A percentile compares a stretch with the other conserved stretches of the same genome.
phyloP scores from a whole-genome alignment of 1,140 invertebrate species.

The Zeugodacus cucurbitae region DNA sequence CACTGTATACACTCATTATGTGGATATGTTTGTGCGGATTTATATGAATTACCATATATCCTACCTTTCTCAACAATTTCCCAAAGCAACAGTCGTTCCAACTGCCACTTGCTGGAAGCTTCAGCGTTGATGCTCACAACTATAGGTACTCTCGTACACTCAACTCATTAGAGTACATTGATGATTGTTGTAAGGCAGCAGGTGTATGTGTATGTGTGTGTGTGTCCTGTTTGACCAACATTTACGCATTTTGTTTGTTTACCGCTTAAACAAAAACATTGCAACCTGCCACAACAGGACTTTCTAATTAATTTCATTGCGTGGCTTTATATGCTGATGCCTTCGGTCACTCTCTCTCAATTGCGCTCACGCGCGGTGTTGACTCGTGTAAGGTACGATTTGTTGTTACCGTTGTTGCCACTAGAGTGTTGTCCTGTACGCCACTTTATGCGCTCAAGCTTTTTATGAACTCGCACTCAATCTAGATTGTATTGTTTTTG shows the following conservation, averaged over 20 bases:
- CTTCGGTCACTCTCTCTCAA: neutral
- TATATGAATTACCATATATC: neutral
- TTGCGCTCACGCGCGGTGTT: neutral
- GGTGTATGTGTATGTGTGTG: neutral
- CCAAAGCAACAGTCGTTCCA: neutral
- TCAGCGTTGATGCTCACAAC: neutral
- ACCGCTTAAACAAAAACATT: neutral
- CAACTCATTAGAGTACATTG: neutral
- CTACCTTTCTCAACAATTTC: slow-evolving; percentile 12
- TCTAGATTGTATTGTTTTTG: neutral
- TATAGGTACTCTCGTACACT: neutral
- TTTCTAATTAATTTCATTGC: slow-evolving; percentile 2
- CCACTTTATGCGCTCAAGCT: neutral
- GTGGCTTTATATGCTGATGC: neutral
- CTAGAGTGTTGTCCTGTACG: neutral
- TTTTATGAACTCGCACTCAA: neutral
- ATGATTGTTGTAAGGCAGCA: neutral
- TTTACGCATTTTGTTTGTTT: neutral
- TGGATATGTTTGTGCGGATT: neutral
- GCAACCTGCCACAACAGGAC: neutral
- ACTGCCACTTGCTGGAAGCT: neutral
- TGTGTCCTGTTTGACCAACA: neutral
- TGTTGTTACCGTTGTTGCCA: neutral
- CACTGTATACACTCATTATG: no score
- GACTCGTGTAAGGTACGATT: neutral